phyloP scores from a whole-genome alignment of 2,888 invertebrate species.

The Pollenia labialis region DNA sequence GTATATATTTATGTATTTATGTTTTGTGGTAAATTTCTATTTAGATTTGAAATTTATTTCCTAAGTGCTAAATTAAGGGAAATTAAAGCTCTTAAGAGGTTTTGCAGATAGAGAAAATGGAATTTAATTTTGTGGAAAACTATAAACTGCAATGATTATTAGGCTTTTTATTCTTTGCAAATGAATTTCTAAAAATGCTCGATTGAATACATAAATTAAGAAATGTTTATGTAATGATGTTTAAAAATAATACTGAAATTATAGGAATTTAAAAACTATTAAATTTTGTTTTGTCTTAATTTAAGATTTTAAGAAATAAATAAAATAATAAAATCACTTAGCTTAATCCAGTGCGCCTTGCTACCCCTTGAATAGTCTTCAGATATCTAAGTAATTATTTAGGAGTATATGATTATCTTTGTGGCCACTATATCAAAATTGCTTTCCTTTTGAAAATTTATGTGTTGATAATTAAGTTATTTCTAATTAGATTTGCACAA shows the following conservation, averaged over 20 bases:
- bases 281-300: too few relatives aligned
- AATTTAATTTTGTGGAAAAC: conserved; percentile 46
- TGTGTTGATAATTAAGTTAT: too few relatives aligned
- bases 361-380: too few relatives aligned
- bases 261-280: neutral
- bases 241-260: neutral
- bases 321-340: too few relatives aligned
- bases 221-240: neutral
- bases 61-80: neutral
- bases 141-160: conserved; percentile 3
- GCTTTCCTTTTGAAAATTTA: too few relatives aligned
- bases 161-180: neutral
- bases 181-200: neutral
- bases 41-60: neutral
- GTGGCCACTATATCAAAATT: too few relatives aligned
- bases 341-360: too few relatives aligned
- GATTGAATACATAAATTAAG: neutral
- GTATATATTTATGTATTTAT: neutral
- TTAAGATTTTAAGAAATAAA: too few relatives aligned
- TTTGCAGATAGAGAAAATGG: neutral
- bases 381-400: too few relatives aligned
- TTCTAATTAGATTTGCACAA: too few relatives aligned
- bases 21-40: conserved; percentile 19
- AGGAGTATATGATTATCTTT: too few relatives aligned
- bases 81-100: conserved; percentile 34